Conservation (phyloP, 2,888 invertebrate genomes). For the Eubasilissa splendida region DNA sequence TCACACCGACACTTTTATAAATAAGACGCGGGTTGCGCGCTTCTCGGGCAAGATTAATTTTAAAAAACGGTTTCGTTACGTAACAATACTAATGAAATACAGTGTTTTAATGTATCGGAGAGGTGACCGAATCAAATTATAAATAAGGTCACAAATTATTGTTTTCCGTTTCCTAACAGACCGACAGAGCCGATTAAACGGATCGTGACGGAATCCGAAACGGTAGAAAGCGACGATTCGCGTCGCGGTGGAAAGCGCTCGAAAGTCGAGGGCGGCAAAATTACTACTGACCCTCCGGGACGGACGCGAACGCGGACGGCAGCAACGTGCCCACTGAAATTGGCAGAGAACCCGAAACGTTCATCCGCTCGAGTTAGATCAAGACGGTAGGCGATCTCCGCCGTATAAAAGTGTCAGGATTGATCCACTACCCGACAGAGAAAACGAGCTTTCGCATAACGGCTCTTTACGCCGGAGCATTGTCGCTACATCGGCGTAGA, state of each 20-base stretch:
- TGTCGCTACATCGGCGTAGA: too few relatives aligned
- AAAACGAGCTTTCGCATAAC: too few relatives aligned
- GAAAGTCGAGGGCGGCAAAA: conserved; percentile 34
- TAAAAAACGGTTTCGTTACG: conserved; percentile 1
- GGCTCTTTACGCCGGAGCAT: too few relatives aligned
- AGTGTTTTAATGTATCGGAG: background rate
- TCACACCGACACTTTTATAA: conserved; percentile 14
- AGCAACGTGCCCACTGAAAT: conserved; percentile 38
- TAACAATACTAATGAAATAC: background rate
- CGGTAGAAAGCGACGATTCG: background rate
- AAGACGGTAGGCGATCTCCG: background rate
- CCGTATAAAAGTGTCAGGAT: conserved; percentile 16
- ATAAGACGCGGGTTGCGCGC: background rate
- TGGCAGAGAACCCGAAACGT: conserved; percentile 46
- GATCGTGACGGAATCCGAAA: conserved; percentile 21
- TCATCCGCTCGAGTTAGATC: conserved; percentile 20
- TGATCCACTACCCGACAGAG: background rate
- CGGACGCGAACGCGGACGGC: conserved; percentile 16
- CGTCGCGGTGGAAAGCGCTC: conserved; percentile 8
- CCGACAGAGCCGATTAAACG: conserved; percentile 6
- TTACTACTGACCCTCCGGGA: conserved; percentile 32
- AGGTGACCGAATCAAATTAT: background rate
- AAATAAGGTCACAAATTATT: too few relatives aligned
- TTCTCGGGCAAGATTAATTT: background rate
- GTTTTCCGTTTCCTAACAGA: background rate